Conservation (phyloP, 2,113 vertebrate genomes). For the Notiomystis cincta region DNA sequence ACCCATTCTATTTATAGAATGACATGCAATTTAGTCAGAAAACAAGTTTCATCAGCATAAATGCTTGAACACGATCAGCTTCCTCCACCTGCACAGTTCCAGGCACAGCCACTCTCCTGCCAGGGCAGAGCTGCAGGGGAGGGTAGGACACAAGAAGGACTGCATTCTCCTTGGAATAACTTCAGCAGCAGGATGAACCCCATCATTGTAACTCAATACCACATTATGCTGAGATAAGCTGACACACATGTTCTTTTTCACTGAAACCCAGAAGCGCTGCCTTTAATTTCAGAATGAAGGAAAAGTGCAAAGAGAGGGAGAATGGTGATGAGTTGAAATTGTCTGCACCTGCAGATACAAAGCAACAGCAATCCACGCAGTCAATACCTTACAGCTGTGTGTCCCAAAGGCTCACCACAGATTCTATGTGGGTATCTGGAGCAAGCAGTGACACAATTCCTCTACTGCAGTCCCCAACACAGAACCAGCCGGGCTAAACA, state of each 20-base stretch:
- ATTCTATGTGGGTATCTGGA: background rate
- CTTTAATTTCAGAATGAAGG: background rate
- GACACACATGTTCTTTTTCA: background rate
- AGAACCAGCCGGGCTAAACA: background rate
- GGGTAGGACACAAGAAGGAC: background rate
- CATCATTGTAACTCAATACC: background rate
- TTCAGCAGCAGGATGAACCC: background rate
- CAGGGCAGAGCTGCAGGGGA: background rate
- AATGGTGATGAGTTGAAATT: background rate
- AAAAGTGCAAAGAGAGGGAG: background rate
- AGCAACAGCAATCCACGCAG: background rate
- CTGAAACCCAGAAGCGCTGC: background rate
- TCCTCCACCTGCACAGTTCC: background rate
- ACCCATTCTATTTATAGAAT: background rate
- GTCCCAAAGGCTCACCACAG: background rate
- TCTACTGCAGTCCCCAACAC: background rate
- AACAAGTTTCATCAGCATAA: constrained; percentile 2
- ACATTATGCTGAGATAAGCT: background rate
- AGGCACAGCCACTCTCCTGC: background rate
- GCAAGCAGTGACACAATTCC: background rate
- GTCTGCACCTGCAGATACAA: background rate
- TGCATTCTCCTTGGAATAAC: background rate
- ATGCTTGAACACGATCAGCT: background rate
- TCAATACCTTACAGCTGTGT: background rate
- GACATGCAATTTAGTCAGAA: constrained; percentile 1